These are phyloP conservation scores for Lytechinus variegatus DNA, from an alignment of 35 echinoderm and acorn worm species.

Conservation along the genomic window DNA sequence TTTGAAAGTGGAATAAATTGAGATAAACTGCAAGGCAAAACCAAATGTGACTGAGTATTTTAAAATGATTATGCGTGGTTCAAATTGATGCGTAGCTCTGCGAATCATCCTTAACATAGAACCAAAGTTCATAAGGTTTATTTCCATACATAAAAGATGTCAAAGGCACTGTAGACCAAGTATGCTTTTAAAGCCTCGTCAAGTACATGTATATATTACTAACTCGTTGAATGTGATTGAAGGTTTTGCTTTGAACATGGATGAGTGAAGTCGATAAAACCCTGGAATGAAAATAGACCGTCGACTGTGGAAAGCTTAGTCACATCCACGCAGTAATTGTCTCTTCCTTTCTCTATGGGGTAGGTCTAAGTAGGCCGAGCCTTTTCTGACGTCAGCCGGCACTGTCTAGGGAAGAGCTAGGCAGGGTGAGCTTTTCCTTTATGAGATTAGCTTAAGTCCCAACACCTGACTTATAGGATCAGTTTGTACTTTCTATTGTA, in stretches of 20 bases:
- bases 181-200: too few species aligned
- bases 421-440: not conserved
- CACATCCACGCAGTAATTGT: constrained; percentile 24
- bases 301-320: not conserved
- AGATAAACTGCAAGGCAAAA: too few species aligned
- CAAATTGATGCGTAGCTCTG: too few species aligned
- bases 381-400: not conserved
- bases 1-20: too few species aligned
- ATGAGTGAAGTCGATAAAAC: not conserved
- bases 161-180: too few species aligned
- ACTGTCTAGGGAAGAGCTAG: not conserved
- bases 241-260: not conserved
- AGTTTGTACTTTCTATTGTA: not conserved
- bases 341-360: constrained; percentile 31
- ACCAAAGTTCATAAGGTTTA: too few species aligned
- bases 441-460: not conserved
- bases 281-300: not conserved
- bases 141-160: too few species aligned
- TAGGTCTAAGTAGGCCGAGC: not conserved
- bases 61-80: too few species aligned
- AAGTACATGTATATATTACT: too few species aligned
- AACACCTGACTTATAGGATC: not conserved
- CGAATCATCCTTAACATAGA: too few species aligned
- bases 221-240: too few species aligned
- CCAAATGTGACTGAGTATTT: too few species aligned